These are phyloP conservation scores for Pseudocheirus occidentalis DNA, from an alignment of 2,797 vertebrate genomes.

Conservation along the genomic window DNA sequence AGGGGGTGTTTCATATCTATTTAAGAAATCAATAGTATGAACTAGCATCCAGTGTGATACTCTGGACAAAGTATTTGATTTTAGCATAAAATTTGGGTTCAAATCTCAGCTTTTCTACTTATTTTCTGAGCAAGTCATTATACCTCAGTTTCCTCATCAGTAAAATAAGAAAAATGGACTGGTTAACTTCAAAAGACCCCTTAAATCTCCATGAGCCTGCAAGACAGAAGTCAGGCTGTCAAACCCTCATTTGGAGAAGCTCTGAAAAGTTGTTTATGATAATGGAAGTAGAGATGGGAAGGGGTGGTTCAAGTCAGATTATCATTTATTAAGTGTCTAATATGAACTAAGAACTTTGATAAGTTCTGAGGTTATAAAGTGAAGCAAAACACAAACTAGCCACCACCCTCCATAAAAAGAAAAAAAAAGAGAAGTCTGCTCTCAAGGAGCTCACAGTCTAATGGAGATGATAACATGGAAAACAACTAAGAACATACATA, in stretches of 20 bases:
- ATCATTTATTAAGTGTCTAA: neutral
- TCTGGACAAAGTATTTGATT: neutral
- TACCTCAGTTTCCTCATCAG: neutral
- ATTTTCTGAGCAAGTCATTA: neutral
- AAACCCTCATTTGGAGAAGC: neutral
- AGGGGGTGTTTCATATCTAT: neutral
- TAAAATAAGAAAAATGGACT: neutral
- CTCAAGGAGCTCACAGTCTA: neutral
- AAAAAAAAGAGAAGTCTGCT: neutral
- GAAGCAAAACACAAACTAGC: neutral
- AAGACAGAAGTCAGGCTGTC: neutral
- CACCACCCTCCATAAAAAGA: too few species aligned
- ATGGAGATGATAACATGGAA: neutral
- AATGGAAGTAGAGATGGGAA: neutral
- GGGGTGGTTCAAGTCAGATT: neutral
- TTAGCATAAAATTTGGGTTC: neutral
- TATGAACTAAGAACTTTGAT: neutral
- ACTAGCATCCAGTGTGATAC: neutral
- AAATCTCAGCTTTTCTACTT: neutral
- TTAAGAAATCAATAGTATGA: neutral
- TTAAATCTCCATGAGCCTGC: conserved; percentile 11
- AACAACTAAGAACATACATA: neutral
- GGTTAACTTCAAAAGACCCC: neutral
- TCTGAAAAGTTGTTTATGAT: neutral
- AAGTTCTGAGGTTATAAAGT: neutral